A percentile compares a stretch with the other conserved stretches of the same genome.
Conservation (phyloP, 1,140 invertebrate species). For the Aphidius gifuensis region DNA sequence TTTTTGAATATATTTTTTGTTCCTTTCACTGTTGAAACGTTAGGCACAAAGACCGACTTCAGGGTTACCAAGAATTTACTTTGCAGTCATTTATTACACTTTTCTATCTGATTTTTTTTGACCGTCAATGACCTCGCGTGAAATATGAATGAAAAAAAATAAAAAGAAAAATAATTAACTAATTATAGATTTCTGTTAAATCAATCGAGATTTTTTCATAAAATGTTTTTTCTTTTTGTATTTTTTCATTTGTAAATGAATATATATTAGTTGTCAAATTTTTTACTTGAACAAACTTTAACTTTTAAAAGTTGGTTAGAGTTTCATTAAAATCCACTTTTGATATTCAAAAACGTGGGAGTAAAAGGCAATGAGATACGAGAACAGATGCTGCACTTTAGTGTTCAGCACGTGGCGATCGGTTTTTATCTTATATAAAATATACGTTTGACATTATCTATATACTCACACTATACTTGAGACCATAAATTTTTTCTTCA, state of each 20-base stretch:
- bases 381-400: constrained; percentile 6
- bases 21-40: constrained; percentile 13
- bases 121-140: constrained; percentile 10
- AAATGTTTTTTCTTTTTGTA: neutral
- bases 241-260: neutral
- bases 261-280: neutral
- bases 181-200: too few species aligned
- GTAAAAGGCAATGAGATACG: constrained; percentile 10
- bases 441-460: too few species aligned
- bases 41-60: constrained; percentile 23
- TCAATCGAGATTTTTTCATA: neutral
- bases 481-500: too few species aligned
- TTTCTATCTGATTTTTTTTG: constrained; percentile 10
- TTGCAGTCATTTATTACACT: constrained; percentile 2
- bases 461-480: too few species aligned
- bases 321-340: neutral
- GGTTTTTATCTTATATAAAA: too few species aligned
- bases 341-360: neutral
- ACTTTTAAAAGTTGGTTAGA: neutral
- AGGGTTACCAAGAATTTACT: constrained; percentile 23
- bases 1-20: neutral
- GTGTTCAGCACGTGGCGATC: too few species aligned
- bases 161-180: too few species aligned
- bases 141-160: too few species aligned
- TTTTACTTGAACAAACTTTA: neutral